These are phyloP conservation scores for Notothenia coriiceps DNA, from an alignment of 2,113 vertebrate genomes.

Conservation along the genomic window DNA sequence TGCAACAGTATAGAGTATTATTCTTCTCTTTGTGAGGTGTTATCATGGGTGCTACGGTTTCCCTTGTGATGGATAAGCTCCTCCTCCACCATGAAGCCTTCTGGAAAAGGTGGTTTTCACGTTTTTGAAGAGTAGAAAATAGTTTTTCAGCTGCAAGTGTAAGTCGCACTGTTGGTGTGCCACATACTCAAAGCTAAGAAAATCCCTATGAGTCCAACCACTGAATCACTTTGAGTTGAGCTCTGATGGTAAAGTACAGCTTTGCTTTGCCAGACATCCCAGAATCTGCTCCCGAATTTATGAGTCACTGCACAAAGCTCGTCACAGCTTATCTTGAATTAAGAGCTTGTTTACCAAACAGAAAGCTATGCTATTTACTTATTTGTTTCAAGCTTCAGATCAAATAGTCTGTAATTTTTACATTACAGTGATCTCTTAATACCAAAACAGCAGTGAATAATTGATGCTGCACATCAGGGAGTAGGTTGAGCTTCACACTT, in stretches of 20 bases:
- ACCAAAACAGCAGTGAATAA: conserved; percentile 12
- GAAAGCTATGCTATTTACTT: conserved; percentile 36
- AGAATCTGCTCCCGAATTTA: conserved; percentile 21
- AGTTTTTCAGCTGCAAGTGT: conserved; percentile 11
- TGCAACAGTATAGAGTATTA: conserved; percentile 23
- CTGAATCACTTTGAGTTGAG: conserved; percentile 19
- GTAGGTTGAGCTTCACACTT: neutral
- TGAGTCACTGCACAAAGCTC: conserved; percentile 51
- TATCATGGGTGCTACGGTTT: conserved; percentile 42
- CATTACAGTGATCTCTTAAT: conserved; percentile 16
- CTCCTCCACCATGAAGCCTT: conserved; percentile 22
- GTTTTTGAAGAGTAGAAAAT: conserved; percentile 37
- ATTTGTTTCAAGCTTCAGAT: conserved; percentile 42
- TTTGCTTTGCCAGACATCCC: conserved; percentile 22
- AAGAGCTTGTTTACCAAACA: conserved; percentile 52
- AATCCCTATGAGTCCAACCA: neutral
- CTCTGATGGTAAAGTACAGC: conserved; percentile 29
- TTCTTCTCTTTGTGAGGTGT: conserved; percentile 31
- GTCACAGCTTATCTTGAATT: conserved; percentile 43
- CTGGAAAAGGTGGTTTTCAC: conserved; percentile 20
- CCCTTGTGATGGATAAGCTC: conserved; percentile 52
- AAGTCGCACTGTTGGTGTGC: conserved; percentile 20
- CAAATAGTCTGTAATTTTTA: conserved; percentile 40
- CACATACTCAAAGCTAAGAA: conserved; percentile 1
- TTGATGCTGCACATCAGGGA: conserved; percentile 4